Conservation (phyloP, 92 coral and sea anemone genomes). For the Bergia puertoricense region DNA sequence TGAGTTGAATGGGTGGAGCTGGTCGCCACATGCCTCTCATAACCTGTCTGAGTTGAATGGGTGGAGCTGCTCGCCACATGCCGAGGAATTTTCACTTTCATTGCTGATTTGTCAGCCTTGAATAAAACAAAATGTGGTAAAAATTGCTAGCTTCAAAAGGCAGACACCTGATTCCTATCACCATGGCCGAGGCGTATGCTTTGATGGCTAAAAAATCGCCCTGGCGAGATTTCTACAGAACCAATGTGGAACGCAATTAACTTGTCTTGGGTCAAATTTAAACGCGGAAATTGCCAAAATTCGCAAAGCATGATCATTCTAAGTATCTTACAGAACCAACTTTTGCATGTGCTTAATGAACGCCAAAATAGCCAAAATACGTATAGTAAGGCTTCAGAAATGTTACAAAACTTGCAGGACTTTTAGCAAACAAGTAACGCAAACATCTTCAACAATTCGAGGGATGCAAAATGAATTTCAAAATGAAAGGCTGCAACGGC, state of each 20-base stretch:
- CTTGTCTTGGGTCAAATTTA: neutral
- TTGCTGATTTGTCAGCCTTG: constrained; percentile 37
- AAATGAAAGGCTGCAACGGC: neutral
- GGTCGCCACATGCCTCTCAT: constrained; percentile 1
- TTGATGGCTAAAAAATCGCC: no score
- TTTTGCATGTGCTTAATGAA: no score
- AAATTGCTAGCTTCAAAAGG: neutral
- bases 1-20: neutral
- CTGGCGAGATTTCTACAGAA: neutral
- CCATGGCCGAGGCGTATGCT: no score
- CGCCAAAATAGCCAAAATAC: no score
- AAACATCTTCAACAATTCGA: neutral
- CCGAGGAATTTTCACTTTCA: constrained; percentile 36
- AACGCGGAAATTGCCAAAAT: neutral
- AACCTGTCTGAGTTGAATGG: neutral
- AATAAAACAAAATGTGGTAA: neutral
- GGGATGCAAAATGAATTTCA: neutral
- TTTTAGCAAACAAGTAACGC: neutral
- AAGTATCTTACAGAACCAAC: neutral
- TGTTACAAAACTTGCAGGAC: neutral
- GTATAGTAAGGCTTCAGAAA: neutral
- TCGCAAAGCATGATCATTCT: neutral
- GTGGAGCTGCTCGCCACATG: neutral
- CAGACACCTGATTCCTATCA: neutral
- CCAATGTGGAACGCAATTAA: neutral